Percentiles rank a stretch among this genome's conserved stretches.
phyloP scores from a whole-genome alignment of 2,797 vertebrate genomes.

The Anisognathus igniventris region DNA sequence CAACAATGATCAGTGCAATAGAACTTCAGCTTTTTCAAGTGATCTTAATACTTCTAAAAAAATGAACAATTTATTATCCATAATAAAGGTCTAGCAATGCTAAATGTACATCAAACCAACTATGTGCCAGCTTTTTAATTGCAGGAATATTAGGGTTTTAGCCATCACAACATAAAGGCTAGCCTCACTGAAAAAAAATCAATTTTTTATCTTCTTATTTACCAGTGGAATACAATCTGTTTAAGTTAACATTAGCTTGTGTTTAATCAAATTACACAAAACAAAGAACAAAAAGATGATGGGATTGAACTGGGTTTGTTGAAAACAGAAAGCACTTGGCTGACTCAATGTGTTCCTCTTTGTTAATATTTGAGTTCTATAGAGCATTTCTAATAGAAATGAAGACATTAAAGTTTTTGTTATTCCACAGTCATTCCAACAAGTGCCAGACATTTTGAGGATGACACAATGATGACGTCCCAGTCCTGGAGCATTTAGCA shows the following conservation, averaged over 20 bases:
- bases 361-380: not conserved
- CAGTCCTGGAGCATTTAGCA: not conserved
- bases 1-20: not conserved
- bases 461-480: not conserved
- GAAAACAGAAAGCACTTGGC: not conserved
- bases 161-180: not conserved
- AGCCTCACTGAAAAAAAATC: not conserved
- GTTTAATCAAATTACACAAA: constrained; percentile 15
- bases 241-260: not conserved
- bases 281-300: not conserved
- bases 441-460: not conserved
- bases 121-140: not conserved
- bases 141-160: not conserved
- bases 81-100: not conserved
- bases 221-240: not conserved
- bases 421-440: not conserved
- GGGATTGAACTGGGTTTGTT: not conserved
- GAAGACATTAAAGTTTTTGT: not conserved
- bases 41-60: not conserved
- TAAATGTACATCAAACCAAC: not conserved
- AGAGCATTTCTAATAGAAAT: not conserved
- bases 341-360: not conserved
- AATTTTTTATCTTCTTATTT: not conserved
- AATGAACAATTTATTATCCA: not conserved
- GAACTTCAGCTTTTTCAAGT: not conserved